Conservation (phyloP, 1,140 invertebrate genomes). For the Aphidius ervi region DNA sequence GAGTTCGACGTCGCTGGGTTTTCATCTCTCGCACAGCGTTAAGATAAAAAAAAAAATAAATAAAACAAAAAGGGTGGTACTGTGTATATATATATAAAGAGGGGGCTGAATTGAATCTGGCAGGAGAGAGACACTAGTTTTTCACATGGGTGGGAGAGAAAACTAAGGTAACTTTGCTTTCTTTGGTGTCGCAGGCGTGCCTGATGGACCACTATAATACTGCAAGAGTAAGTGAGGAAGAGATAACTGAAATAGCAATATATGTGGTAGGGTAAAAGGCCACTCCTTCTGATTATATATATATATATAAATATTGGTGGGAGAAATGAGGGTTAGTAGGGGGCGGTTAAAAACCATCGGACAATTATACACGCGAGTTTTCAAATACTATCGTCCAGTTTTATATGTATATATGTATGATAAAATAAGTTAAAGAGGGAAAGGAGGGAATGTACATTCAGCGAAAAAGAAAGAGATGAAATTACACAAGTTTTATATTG, state of each 20-base stretch:
- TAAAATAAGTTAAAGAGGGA: not conserved
- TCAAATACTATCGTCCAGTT: slow-evolving; percentile 12
- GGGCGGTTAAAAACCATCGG: slow-evolving; percentile 5
- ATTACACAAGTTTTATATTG: slow-evolving; percentile 13
- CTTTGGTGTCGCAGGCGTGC: slow-evolving; percentile 18
- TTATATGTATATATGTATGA: not conserved
- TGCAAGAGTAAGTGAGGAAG: slow-evolving; percentile 15
- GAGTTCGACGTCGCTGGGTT: slow-evolving; percentile 26
- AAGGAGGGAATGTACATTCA: slow-evolving; percentile 14
- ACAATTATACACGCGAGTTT: slow-evolving; percentile 24
- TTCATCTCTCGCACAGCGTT: not conserved
- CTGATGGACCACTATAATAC: slow-evolving; percentile 10
- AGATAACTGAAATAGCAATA: too few relatives aligned
- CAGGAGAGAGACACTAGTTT: slow-evolving; percentile 20
- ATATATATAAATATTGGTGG: slow-evolving; percentile 15
- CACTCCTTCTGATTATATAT: slow-evolving; percentile 27
- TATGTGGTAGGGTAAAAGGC: slow-evolving; percentile 27
- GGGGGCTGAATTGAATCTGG: slow-evolving; percentile 19
- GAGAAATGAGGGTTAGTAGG: slow-evolving; percentile 16
- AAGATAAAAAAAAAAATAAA: not conserved
- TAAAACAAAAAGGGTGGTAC: too few relatives aligned
- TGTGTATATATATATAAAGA: not conserved
- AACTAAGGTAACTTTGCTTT: not conserved
- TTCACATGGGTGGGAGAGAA: slow-evolving; percentile 7
- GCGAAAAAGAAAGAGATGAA: slow-evolving; percentile 1